Evolutionary conservation across 2,113 vertebrate species (phyloP), one percentile per base, ranked within the genome.

Genomic region (Pterocles burchelli): DNA sequence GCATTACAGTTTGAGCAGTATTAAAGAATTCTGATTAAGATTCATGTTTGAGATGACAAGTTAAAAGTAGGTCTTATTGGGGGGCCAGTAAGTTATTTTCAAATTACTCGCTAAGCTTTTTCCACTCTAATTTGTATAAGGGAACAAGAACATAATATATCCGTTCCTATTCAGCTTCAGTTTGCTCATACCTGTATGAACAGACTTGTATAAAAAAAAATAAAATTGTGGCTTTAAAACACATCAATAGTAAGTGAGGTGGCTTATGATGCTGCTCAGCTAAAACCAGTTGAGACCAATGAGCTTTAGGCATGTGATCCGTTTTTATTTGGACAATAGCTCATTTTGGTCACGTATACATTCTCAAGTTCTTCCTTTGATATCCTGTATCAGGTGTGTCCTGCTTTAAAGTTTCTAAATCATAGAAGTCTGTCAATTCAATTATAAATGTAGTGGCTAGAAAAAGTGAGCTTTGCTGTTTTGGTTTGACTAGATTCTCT

Each of bases 171-270:
- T 81, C 28, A 38, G 12, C 46, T 63, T 71, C 7, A 55, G 11
- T 10, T 63, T 57, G n/a, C 22, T 70, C 10, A 4, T 51, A 65
- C 3, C 2, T 76, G 4, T 75, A 19, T 6, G n/a, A n/a, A n/a
- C 0, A 1, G 13, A 3, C 21, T 89, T 57, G 16, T 77, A 51
- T 9, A 45, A 87, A 11, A 41, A 41, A 67, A 19, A 48, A 87
- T 9, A 41, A 41, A 67, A 19, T 0, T 45, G 3, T 55, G 43
- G 2, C 36, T 86, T 86, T 51, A 62, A 76, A 76, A 36, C 4
- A 13, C 1, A 1, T 16, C 5, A 55, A 14, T 85, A 14, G 0
- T 0, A 66, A 67, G 22, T 46, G 34, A 81, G 10, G 10, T 63
- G 34, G 3, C 8, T 91, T 88, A n/a, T 10, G 63, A 3, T 5